Base-by-base conservation (phyloP, 1,140 invertebrate genomes). In the Drosophila orena region DNA sequence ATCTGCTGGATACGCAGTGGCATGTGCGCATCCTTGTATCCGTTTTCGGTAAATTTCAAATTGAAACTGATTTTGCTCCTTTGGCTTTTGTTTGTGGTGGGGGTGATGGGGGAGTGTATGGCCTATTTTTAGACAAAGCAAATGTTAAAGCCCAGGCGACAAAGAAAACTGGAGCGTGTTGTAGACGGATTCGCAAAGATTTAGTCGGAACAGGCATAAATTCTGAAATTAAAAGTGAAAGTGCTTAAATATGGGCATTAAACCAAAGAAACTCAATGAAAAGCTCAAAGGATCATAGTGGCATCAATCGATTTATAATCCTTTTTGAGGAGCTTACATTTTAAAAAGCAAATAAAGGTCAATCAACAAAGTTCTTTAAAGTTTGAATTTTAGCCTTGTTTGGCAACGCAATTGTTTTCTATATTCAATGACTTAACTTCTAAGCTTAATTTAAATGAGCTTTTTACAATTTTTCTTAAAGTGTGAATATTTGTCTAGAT, bases 11-110 rank as follows among this genome's bases (percentile, higher is more conserved):
- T 57, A 61, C 43, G 44, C 24, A 44, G 55, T 52, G 66, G 56
- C 53, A 57, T 40, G 46, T 49, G 47, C 43, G 50, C 65, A 57
- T 78, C 58, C 73, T 58, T 66, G 80, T 62, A 72, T 84, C 74
- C 79, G 79, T 79, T 83, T 83, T 83, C 42, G 79, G 70, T 62
- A 79, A 83, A 84, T 84, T 84, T 75, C 75, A 66, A 84, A 84
- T 84, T 83, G 80, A 84, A 84, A 81, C 81, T 84, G 75, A 83
- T 84, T 70, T 81, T 65, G 64, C 68, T 83, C 79, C 65, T 79
- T 83, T 71, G 56, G 75, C 68, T 72, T 62, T 58, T 58, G 57
- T 79, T 79, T 66, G 52, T 40, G n/a, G 10, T 11, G 44, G 14
- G 17, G 7, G n/a, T 10, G 47, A 38, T 38, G 47, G 3, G 6